Base-by-base conservation (phyloP, 2,888 invertebrate genomes). In the Drosophila mimica region DNA sequence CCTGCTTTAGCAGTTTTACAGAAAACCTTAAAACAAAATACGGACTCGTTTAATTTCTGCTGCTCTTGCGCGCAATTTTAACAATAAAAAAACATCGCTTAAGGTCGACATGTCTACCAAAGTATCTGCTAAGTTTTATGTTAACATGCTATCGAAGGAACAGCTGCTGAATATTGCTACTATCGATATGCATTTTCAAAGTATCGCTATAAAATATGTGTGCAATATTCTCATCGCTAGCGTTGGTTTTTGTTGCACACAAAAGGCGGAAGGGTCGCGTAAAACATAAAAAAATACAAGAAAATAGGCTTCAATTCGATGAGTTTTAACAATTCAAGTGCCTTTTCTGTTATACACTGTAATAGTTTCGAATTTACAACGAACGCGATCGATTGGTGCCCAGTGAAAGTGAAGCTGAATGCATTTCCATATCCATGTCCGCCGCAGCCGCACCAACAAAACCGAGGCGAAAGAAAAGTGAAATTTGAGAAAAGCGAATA, bases 381-480 rank as follows among this genome's bases (percentile, higher is more conserved):
- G 17, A 38, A 28, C 34, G 64, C 49, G n/a, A 31, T 48, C 31
- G 61, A 62, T 57, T 59, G 49, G 48, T 28, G 38, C 20, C 33
- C 74, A 73, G 68, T 73, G 69, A 73, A 73, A 73, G 59, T 63
- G 57, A 63, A 73, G 65, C 57, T 81, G 56, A 52, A 77, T 67
- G 61, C 64, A 70, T 59, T 81, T 69, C 79, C 79, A 83, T 70
- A 54, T 86, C 70, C 76, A 72, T 83, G 87, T 69, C 67, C 82
- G 75, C 75, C 70, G 69, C 66, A 62, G 70, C 70, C 65, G 60
- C 71, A 87, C 59, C 85, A 89, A 84, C 89, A 89, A 84, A 83
- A 83, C 65, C 71, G 70, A 70, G 70, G 57, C 64, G 70, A 74
- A 79, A 67, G 71, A 88, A 83, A 85, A 85, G 88, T 89, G 85